phyloP scores from a whole-genome alignment of 35 echinoderm and acorn worm genomes.

The Eucidaris tribuloides region DNA sequence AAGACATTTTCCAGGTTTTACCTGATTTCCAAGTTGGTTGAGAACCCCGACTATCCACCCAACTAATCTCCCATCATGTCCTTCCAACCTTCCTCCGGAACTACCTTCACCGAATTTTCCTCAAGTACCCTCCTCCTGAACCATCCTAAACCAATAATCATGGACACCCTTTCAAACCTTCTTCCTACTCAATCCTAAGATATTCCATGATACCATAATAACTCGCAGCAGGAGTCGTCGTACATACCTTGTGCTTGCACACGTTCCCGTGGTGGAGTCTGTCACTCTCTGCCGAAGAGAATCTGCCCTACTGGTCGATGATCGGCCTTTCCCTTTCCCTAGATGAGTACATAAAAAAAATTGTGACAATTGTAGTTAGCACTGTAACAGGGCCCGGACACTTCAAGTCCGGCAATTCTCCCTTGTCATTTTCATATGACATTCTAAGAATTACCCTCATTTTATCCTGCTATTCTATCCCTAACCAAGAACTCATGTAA shows the following conservation, averaged over 20 bases:
- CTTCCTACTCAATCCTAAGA: background rate
- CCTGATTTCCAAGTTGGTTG: too few relatives aligned
- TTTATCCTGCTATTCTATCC: background rate
- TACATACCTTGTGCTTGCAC: constrained; percentile 96
- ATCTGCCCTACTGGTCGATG: constrained; percentile 40
- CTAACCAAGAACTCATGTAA: background rate
- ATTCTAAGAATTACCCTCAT: too few relatives aligned
- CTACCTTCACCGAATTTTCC: too few relatives aligned
- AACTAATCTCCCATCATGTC: too few relatives aligned
- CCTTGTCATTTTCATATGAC: too few relatives aligned
- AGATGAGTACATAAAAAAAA: background rate
- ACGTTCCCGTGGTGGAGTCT: constrained; percentile 99
- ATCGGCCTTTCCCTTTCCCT: constrained; percentile 69
- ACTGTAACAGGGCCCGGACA: background rate
- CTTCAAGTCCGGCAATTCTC: background rate
- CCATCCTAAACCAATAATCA: too few relatives aligned
- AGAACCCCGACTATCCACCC: too few relatives aligned
- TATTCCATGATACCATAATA: background rate
- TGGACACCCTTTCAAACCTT: background rate
- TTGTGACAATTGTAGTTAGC: background rate
- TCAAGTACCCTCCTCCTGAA: too few relatives aligned
- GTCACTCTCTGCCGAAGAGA: constrained; percentile 58
- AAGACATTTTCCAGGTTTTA: too few relatives aligned
- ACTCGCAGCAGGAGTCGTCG: background rate
- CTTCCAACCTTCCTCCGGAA: too few relatives aligned